Evolutionary conservation across 2,888 invertebrate species (phyloP), one percentile per base, ranked within the genome.

Genomic region (Camponotus fellah): DNA sequence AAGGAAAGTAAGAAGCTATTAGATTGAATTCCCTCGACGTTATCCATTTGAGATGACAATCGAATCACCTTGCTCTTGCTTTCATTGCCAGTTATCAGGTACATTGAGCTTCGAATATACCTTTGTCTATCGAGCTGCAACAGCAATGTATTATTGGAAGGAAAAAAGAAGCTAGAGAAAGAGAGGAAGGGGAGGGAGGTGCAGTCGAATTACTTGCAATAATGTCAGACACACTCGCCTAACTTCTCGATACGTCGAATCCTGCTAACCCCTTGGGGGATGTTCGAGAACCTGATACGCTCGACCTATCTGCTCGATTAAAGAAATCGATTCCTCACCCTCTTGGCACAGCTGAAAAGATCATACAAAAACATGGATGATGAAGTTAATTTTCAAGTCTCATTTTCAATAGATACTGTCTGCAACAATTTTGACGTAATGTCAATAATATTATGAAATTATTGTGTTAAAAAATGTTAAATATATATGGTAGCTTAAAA

Each of bases 171-270:
- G 83, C 83, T 69, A 2, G 49, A 17, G 17, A 17, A 2, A 5
- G 6, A 17, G 6, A 8, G 2, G 3, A 9, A 17, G 9, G 34
- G 69, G 77, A 75, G 79, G 68, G 82, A 34, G 82, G 83, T 76
- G 82, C 80, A 84, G 66, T 56, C 43, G 86, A 87, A 89, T 89
- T 89, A 89, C 88, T 88, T 87, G 90, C 89, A 89, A 89, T 89
- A 89, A 89, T 89, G 89, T 89, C 89, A 89, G 87, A 88, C 85
- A 88, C 89, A 89, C 88, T 87, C 86, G 88, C 83, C 88, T 85
- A 89, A 89, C 89, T 89, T 88, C 85, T 64, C 84, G 89, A 89
- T 89, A 88, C 83, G 84, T 88, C 83, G 83, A 84, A 72, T 85
- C 71, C 81, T 82, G 84, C 86, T 85, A 86, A 86, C 81, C 86